Evolutionary conservation across 2,113 vertebrate species (phyloP).

Genomic region (Sinocyclocheilus grahami): DNA sequence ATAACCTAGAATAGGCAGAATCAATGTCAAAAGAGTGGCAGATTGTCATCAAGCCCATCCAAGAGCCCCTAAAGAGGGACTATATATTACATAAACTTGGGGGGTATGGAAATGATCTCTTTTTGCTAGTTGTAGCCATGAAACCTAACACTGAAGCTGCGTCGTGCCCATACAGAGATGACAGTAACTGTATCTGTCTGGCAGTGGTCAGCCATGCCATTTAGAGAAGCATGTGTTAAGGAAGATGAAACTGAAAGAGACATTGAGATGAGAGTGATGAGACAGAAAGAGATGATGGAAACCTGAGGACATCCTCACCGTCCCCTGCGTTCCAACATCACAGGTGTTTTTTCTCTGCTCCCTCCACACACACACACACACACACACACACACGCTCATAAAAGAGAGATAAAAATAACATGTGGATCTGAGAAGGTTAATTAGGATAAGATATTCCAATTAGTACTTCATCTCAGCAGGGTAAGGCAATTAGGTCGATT

Average conservation of each 20-base stretch:
- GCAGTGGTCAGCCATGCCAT: constrained; percentile 60
- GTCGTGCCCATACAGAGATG: constrained; percentile 48
- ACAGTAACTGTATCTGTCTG: constrained; percentile 70
- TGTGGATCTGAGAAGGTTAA: constrained; percentile 77
- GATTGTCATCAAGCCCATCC: constrained; percentile 20
- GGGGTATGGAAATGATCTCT: constrained; percentile 37
- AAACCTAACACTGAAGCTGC: constrained; percentile 54
- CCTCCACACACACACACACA: constrained; percentile 23
- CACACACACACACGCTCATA: constrained; percentile 48
- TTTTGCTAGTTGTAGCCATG: constrained; percentile 44
- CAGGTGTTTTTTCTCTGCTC: constrained; percentile 9
- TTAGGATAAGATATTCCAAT: constrained; percentile 79
- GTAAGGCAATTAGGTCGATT: constrained; percentile 76
- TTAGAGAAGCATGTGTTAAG: constrained; percentile 20
- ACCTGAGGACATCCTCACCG: constrained; percentile 25
- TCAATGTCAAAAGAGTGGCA: neutral
- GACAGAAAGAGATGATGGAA: constrained; percentile 36
- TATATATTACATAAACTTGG: constrained; percentile 33
- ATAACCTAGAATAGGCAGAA: neutral
- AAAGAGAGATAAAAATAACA: constrained; percentile 75
- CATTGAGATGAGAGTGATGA: constrained; percentile 40
- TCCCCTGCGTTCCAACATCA: neutral
- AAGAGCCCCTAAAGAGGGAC: neutral
- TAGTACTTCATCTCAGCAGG: constrained; percentile 76
- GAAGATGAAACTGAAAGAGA: constrained; percentile 41